A percentile compares a stretch with the other conserved stretches of the same genome.
Evolutionary conservation across 2,888 invertebrate species (phyloP).

Genomic region (Acronicta aceris): DNA sequence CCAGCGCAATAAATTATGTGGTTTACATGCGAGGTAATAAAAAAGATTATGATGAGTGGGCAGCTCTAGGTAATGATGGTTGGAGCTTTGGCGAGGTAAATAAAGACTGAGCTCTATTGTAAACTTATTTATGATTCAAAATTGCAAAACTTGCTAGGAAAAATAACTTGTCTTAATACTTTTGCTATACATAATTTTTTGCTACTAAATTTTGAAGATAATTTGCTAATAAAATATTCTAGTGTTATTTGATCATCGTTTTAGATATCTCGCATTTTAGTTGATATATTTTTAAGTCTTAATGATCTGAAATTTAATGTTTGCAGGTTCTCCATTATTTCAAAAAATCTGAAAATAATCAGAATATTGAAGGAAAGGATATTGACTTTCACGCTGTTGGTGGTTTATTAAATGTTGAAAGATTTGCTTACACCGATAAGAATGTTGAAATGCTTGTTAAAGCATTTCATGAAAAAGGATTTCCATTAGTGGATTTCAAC

Average conservation of each 20-base stretch:
- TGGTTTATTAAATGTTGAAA: slow-evolving; percentile 90
- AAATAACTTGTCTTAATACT: neutral
- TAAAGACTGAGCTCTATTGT: slow-evolving; percentile 7
- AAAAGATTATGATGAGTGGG: slow-evolving; percentile 91
- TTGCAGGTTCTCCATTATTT: slow-evolving; percentile 91
- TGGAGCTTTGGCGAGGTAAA: slow-evolving; percentile 89
- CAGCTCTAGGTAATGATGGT: slow-evolving; percentile 88
- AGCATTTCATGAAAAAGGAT: slow-evolving; percentile 90
- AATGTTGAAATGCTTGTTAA: slow-evolving; percentile 87
- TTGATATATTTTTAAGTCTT: neutral
- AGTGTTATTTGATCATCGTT: no score
- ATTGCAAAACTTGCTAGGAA: no score
- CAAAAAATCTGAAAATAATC: slow-evolving; percentile 90
- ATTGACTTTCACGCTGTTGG: slow-evolving; percentile 86
- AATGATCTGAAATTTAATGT: neutral
- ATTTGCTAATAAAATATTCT: neutral
- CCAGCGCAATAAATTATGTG: slow-evolving; percentile 91
- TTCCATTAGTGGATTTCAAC: slow-evolving; percentile 89
- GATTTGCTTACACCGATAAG: slow-evolving; percentile 89
- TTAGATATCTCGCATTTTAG: no score
- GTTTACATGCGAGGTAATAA: slow-evolving; percentile 90
- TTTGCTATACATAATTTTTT: neutral
- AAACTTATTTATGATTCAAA: no score
- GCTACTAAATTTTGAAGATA: neutral
- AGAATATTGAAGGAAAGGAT: slow-evolving; percentile 82